Percentiles rank a stretch among this genome's conserved stretches.
phyloP scores from a whole-genome alignment of 2,113 vertebrate genomes.

The Pseudorasbora parva region DNA sequence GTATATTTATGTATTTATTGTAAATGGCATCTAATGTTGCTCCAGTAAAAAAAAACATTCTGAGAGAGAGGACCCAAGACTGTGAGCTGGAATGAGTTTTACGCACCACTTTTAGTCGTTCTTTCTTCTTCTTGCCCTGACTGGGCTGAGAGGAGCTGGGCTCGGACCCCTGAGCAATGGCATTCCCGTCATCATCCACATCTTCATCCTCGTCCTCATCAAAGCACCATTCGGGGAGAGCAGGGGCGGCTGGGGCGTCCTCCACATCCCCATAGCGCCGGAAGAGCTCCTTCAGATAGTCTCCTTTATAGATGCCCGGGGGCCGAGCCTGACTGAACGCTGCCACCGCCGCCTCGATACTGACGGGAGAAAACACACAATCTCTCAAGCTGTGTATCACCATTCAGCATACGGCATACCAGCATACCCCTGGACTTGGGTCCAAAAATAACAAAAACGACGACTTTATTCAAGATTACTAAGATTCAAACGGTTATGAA shows the following conservation, averaged over 20 bases:
- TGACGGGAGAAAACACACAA: conserved; percentile 60
- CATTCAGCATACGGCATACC: too few species aligned
- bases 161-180: conserved; percentile 84
- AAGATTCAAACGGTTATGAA: too few species aligned
- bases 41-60: too few species aligned
- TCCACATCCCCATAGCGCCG: conserved; percentile 93
- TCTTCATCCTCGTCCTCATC: conserved; percentile 88
- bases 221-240: conserved; percentile 95
- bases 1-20: too few species aligned
- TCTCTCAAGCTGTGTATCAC: background rate
- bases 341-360: conserved; percentile 92
- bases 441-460: too few species aligned
- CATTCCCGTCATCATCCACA: conserved; percentile 76
- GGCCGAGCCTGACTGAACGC: conserved; percentile 90
- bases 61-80: too few species aligned
- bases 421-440: too few species aligned
- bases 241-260: conserved; percentile 86
- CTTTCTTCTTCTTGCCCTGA: conserved; percentile 88
- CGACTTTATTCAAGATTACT: too few species aligned
- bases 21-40: too few species aligned
- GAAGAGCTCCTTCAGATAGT: conserved; percentile 98
- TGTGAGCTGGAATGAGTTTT: background rate
- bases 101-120: conserved; percentile 92
- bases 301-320: conserved; percentile 97
- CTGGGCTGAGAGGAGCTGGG: conserved; percentile 88